phyloP scores from a whole-genome alignment of 2,113 vertebrate genomes.

The Oreochromis spilurus region DNA sequence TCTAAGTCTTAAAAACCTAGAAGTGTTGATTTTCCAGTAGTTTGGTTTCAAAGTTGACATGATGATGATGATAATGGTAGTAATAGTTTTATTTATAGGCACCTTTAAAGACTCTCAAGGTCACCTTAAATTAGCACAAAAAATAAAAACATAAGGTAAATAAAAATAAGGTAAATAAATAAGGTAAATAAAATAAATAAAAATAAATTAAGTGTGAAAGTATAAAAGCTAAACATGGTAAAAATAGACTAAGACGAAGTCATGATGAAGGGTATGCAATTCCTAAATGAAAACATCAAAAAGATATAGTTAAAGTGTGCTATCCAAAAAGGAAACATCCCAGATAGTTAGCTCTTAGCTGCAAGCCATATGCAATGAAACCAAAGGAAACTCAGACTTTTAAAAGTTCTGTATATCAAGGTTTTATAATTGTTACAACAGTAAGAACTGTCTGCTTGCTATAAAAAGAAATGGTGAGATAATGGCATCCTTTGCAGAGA shows the following conservation, averaged over 20 bases:
- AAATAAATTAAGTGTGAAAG: no score
- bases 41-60: neutral
- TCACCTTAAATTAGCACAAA: neutral
- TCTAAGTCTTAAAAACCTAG: neutral
- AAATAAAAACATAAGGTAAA: neutral
- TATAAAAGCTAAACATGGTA: neutral
- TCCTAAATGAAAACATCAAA: neutral
- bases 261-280: neutral
- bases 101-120: neutral
- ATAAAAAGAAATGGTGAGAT: neutral
- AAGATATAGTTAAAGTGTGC: neutral
- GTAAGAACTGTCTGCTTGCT: neutral
- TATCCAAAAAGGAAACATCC: neutral
- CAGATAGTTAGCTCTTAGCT: neutral
- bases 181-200: no score
- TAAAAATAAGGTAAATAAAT: no score
- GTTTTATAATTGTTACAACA: neutral
- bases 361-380: neutral
- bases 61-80: accelerated
- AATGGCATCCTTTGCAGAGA: neutral
- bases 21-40: neutral
- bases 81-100: neutral
- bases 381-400: neutral
- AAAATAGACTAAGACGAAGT: neutral
- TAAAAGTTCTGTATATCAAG: neutral